phyloP scores from a whole-genome alignment of 1,140 invertebrate genomes.

The Achroia grisella region DNA sequence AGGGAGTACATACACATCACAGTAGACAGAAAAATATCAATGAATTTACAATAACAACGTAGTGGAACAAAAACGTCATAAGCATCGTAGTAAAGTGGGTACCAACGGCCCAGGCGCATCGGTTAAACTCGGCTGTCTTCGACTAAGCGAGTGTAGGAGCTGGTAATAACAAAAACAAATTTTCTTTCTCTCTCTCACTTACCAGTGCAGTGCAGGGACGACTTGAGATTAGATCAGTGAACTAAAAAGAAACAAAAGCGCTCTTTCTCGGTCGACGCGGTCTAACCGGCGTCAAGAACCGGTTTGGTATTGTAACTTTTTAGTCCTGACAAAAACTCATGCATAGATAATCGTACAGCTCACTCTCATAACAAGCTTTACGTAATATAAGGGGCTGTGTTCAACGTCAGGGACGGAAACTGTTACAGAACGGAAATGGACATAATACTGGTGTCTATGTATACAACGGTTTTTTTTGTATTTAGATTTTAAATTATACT shows the following conservation, averaged over 20 bases:
- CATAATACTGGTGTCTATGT: slow-evolving; percentile 32
- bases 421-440: slow-evolving; percentile 61
- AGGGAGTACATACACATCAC: too few relatives aligned
- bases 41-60: slow-evolving; percentile 30
- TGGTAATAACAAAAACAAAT: slow-evolving; percentile 22
- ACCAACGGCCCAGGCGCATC: slow-evolving; percentile 39
- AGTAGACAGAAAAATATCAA: slow-evolving; percentile 36
- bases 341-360: slow-evolving; percentile 49
- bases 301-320: slow-evolving; percentile 53
- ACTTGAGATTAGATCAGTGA: slow-evolving; percentile 60
- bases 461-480: not conserved
- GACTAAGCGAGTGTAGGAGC: slow-evolving; percentile 12
- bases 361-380: slow-evolving; percentile 30
- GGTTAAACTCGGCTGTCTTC: slow-evolving; percentile 28
- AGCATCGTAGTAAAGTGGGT: slow-evolving; percentile 20
- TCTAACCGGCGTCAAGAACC: too few relatives aligned
- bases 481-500: too few relatives aligned
- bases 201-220: slow-evolving; percentile 5
- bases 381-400: slow-evolving; percentile 21
- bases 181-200: slow-evolving; percentile 30
- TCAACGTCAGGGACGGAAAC: slow-evolving; percentile 47
- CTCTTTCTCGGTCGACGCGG: slow-evolving; percentile 50
- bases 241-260: slow-evolving; percentile 66
- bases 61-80: slow-evolving; percentile 43
- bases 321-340: slow-evolving; percentile 52